Percentiles rank a stretch among this genome's conserved stretches.
Conservation (phyloP, 2,888 invertebrate genomes). For the Tetropium fuscum region DNA sequence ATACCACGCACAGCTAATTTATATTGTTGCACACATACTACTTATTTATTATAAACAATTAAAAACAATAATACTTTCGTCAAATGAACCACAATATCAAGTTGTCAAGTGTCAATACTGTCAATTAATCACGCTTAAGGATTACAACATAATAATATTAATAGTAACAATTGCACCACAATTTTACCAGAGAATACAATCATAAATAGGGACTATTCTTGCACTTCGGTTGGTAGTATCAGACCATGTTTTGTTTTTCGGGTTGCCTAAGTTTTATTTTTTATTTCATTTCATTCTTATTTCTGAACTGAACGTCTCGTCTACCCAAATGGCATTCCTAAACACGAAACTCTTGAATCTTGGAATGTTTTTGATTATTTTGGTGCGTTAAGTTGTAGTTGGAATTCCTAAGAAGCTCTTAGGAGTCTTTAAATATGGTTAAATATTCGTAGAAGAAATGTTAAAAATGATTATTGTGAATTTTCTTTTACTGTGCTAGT, state of each 20-base stretch:
- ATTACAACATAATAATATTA: no score
- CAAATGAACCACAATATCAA: no score
- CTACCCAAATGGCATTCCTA: background rate
- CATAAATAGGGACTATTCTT: background rate
- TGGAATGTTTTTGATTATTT: background rate
- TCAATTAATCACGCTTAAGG: background rate
- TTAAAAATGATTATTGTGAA: no score
- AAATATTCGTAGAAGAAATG: no score
- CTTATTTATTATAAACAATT: background rate
- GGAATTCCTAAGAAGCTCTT: no score
- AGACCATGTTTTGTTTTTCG: constrained; percentile 23
- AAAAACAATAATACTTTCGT: background rate
- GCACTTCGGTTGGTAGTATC: background rate
- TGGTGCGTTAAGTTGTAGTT: background rate
- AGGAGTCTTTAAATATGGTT: no score
- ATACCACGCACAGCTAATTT: background rate
- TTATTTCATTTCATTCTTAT: constrained; percentile 3
- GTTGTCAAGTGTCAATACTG: background rate
- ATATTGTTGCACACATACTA: background rate
- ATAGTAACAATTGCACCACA: background rate
- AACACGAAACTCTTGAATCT: no score
- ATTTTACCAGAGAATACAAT: no score
- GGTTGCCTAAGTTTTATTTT: constrained; percentile 14
- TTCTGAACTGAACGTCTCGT: background rate
- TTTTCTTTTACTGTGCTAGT: no score